These are phyloP conservation scores for Macropodus opercularis DNA, from an alignment of 2,797 vertebrate genomes.

Conservation along the genomic window DNA sequence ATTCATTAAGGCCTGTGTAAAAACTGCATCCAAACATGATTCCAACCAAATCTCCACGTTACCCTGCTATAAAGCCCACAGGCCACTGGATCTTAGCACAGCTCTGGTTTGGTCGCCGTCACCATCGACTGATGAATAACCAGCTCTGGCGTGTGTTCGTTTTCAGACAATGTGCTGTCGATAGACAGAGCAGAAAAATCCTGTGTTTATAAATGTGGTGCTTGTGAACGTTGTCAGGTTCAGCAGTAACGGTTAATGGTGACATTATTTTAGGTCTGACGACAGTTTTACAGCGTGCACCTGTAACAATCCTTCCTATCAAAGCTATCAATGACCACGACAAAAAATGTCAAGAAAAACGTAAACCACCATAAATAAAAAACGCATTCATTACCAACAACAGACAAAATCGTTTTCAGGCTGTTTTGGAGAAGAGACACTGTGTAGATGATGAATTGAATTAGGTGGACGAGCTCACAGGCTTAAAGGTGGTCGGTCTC, in stretches of 20 bases:
- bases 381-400: neutral
- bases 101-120: neutral
- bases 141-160: neutral
- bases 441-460: too few relatives aligned
- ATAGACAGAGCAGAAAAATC: neutral
- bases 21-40: neutral
- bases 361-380: neutral
- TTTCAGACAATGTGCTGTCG: neutral
- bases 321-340: neutral
- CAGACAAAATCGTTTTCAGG: neutral
- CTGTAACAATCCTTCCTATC: neutral
- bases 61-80: neutral
- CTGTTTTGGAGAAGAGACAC: neutral
- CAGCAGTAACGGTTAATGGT: neutral
- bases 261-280: neutral
- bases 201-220: neutral
- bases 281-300: neutral
- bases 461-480: constrained; percentile 7
- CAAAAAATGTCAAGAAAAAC: neutral
- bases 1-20: constrained; percentile 8
- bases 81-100: too few relatives aligned
- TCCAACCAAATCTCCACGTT: neutral
- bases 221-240: neutral
- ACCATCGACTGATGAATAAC: too few relatives aligned
- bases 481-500: constrained; percentile 7